Evolutionary conservation across 2,797 vertebrate genomes (phyloP), one percentile per base, ranked within the genome.

Genomic region (Protonibea diacanthus): DNA sequence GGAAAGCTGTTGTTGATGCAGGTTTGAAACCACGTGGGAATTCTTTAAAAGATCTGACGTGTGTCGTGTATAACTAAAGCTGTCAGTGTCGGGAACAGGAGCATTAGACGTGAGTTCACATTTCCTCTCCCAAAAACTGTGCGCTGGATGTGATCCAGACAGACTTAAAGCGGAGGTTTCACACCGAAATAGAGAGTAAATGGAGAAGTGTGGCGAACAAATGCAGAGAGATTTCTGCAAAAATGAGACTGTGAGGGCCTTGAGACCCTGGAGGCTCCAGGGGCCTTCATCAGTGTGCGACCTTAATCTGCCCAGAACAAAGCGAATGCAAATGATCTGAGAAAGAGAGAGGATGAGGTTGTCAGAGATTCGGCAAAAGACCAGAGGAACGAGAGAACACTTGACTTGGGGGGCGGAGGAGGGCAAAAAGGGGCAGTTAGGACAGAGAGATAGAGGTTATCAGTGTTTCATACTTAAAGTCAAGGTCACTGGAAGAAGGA

Each of bases 281-380:
- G 70, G 86, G 77, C 77, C 78, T 84, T 87, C 80, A 81, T 85
- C 76, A 82, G 85, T 49, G 25, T 20, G 48, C 13, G 74, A 89
- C 88, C 87, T 91, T 92, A 91, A 93, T 93, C 91, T 88, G 84
- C 64, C 44, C 67, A 45, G 87, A 91, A 91, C 86, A 90, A 90
- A 89, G 84, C 56, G 2, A 61, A 74, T 85, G 78, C 84, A 84
- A 90, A 90, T 89, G 83, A 90, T 89, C 84, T 68, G 77, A 78
- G 65, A 47, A 38, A 59, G 57, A 27, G 53, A 66, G 82, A 59
- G 84, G 58, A 61, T 38, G 76, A 74, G 63, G 78, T 40, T 74
- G 72, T 20, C 62, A 69, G 60, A 64, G 80, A 83, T 78, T 59
- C 62, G 61, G 76, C 59, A 51, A 80, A 73, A 76, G 33, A 76